Conservation (phyloP, 2,888 invertebrate species). For the Eupithecia insigniata region DNA sequence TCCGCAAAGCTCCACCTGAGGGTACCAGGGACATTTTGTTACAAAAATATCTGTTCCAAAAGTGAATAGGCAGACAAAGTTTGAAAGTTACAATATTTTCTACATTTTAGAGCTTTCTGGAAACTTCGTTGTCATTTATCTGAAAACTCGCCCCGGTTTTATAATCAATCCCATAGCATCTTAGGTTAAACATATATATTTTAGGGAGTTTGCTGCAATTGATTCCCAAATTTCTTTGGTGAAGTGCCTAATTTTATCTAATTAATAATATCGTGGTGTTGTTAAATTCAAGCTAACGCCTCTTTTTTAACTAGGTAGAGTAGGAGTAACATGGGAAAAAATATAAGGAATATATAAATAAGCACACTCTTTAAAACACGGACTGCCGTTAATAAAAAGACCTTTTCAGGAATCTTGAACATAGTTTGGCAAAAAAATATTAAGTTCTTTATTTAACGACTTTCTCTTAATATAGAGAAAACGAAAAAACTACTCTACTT, state of each 20-base stretch:
- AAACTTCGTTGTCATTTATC: conserved; percentile 5
- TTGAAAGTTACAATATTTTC: conserved; percentile 11
- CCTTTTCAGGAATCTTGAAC: neutral
- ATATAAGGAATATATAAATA: no score
- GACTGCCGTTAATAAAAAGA: neutral
- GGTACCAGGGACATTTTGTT: neutral
- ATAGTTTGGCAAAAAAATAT: neutral
- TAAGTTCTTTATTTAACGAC: no score
- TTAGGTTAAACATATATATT: neutral
- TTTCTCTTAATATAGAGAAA: no score
- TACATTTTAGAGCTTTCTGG: neutral
- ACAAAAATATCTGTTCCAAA: conserved; percentile 9
- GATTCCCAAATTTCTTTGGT: neutral
- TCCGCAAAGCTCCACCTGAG: neutral
- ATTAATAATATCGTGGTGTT: neutral
- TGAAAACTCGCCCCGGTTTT: neutral
- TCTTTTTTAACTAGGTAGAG: neutral
- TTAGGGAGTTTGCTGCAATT: neutral
- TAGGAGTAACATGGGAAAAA: neutral
- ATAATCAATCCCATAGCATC: conserved; percentile 2
- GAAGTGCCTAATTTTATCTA: neutral
- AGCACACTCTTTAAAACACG: no score
- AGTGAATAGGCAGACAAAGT: conserved; percentile 15
- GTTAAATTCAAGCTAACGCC: neutral
- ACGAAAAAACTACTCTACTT: neutral